A percentile compares a stretch with the other conserved stretches of the same genome.
Conservation (phyloP, 2,797 vertebrate species). For the Lutra lutra region DNA sequence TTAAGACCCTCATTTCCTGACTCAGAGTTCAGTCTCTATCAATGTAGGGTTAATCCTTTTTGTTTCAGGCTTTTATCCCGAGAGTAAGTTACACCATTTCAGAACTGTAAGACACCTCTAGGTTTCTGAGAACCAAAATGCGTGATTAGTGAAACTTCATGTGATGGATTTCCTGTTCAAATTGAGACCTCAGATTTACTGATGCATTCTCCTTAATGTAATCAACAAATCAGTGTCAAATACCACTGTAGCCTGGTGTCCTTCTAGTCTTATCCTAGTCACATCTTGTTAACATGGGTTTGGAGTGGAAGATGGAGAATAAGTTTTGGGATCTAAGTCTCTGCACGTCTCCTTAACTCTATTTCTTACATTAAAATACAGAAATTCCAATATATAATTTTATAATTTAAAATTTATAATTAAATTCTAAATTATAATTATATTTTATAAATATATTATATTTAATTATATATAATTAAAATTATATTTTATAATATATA, state of each 20-base stretch:
- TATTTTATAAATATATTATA: no score
- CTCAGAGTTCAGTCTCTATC: not conserved
- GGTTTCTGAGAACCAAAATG: not conserved
- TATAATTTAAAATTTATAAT: no score
- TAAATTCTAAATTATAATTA: no score
- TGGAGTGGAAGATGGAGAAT: not conserved
- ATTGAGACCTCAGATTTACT: not conserved
- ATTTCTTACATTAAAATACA: slow-evolving; percentile 2
- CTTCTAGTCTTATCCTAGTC: not conserved
- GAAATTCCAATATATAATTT: not conserved
- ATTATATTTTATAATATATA: no score
- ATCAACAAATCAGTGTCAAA: not conserved
- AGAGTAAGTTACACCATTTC: not conserved
- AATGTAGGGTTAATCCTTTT: not conserved
- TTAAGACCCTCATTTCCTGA: not conserved
- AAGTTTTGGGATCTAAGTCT: not conserved
- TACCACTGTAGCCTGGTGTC: not conserved
- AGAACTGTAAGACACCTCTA: not conserved
- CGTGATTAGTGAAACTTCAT: not conserved
- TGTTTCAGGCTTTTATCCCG: not conserved
- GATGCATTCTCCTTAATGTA: not conserved
- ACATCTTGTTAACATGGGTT: not conserved
- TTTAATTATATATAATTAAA: no score
- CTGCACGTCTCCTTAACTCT: not conserved
- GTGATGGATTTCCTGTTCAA: not conserved